Evolutionary conservation across 2,888 invertebrate species (phyloP), one percentile per base, ranked within the genome.

Genomic region (Drosophila anomalata): DNA sequence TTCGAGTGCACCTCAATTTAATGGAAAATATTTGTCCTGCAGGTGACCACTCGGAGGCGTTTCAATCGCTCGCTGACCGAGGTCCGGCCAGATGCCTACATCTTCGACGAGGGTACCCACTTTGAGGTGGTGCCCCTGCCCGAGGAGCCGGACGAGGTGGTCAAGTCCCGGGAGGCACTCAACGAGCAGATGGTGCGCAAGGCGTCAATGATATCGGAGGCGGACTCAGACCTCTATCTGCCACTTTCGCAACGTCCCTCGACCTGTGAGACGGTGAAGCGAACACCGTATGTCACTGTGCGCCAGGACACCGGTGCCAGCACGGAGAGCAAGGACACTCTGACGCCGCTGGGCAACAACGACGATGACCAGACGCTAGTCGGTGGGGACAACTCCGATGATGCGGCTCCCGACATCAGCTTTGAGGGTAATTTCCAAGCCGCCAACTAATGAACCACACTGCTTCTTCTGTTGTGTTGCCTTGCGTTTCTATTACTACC

Each of bases 41-140:
- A 91, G 91, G 90, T 91, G 22, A 90, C 82, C 68, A 90, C 88
- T 71, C 92, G 93, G 44, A 92, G 92, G 68, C 93, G 92, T 41
- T 92, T 94, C 52, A 92, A 93, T 72, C 92, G 95, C 57, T 95
- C 95, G 3, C 90, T 95, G 66, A 95, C 95, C 1, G 95, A 95
- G 89, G 94, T 94, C 26, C 90, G 94, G 33, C 93, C 93, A 7
- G 93, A 94, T 82, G 93, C 93, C 14, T 93, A 93, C 75, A 93
- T 93, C 63, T 93, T 93, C 77, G 94, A 94, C 77, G 93, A 94
- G 77, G 93, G 93, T 31, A 92, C 93, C 26, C 95, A 95, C 85
- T 95, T 95, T 91, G 93, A 94, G 88, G 95, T 95, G 76, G 93
- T 95, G 66, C 94, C 95, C 20, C 93, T 94, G 55, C 94, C 95